Evolutionary conservation across 2,888 invertebrate genomes (phyloP).

Genomic region (Papilio protenor): DNA sequence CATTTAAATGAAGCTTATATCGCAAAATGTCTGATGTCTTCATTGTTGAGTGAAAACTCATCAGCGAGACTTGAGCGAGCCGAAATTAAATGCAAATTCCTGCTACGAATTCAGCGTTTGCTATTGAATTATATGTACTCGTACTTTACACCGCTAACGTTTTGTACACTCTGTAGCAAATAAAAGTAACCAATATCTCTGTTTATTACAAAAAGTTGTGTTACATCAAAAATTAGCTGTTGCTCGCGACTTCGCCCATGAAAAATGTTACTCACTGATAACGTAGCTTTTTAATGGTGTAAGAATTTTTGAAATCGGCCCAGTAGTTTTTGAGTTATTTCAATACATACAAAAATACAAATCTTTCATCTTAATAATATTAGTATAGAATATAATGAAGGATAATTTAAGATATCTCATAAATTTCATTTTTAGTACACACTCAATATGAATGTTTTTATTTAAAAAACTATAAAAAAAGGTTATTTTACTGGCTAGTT

Average conservation of each 20-base stretch:
- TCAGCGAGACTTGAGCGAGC: not conserved
- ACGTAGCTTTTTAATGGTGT: too few relatives aligned
- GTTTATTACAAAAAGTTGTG: too few relatives aligned
- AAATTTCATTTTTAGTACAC: too few relatives aligned
- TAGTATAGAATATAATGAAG: too few relatives aligned
- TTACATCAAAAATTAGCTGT: not conserved
- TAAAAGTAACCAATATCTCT: not conserved
- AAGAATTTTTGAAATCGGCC: too few relatives aligned
- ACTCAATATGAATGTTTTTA: too few relatives aligned
- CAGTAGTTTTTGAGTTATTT: too few relatives aligned
- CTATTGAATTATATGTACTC: conserved; percentile 28
- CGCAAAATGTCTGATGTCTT: conserved; percentile 18
- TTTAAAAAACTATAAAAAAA: not conserved
- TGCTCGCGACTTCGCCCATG: too few relatives aligned
- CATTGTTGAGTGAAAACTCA: conserved; percentile 14
- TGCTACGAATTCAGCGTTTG: conserved; percentile 24
- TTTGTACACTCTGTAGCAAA: conserved; percentile 4
- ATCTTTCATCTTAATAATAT: too few relatives aligned
- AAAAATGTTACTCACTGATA: too few relatives aligned
- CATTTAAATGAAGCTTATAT: conserved; percentile 2
- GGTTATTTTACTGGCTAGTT: not conserved
- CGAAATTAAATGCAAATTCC: conserved; percentile 40
- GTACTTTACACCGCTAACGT: conserved; percentile 6
- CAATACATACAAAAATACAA: too few relatives aligned
- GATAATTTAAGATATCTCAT: not conserved